Evolutionary conservation across 2,797 vertebrate genomes (phyloP).

Genomic region (Hyperoplus lanceolatus): DNA sequence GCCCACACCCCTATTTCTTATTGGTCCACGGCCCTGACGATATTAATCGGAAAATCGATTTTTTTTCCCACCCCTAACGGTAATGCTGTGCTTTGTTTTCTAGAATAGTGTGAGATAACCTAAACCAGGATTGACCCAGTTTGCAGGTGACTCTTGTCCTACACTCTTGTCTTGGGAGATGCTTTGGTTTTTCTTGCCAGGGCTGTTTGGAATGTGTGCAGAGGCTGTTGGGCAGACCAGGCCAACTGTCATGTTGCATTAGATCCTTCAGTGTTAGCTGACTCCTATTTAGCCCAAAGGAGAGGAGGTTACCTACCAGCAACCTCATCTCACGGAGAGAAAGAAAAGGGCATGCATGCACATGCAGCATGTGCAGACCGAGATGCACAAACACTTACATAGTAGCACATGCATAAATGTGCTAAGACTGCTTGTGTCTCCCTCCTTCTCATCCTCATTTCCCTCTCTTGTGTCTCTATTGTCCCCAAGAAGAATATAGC

Average conservation of each 20-base stretch:
- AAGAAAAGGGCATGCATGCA: conserved; percentile 61
- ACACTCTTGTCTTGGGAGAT: conserved; percentile 33
- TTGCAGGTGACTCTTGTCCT: neutral
- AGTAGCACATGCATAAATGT: neutral
- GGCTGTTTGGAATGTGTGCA: conserved; percentile 45
- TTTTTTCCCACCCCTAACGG: too few species aligned
- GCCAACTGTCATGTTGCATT: conserved; percentile 81
- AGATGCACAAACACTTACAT: conserved; percentile 17
- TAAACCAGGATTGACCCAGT: neutral
- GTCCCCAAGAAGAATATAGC: conserved; percentile 8
- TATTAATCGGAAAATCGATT: neutral
- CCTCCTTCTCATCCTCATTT: neutral
- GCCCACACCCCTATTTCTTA: too few species aligned
- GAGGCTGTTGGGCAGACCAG: conserved; percentile 58
- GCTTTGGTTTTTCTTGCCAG: conserved; percentile 51
- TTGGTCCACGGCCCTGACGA: too few species aligned
- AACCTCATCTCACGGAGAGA: conserved; percentile 36
- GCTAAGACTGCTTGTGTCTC: neutral
- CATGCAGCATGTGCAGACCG: conserved; percentile 52
- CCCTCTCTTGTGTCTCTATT: conserved; percentile 3
- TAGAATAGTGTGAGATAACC: conserved; percentile 4
- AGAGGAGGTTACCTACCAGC: conserved; percentile 72
- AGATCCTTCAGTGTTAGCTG: conserved; percentile 67
- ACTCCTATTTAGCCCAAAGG: conserved; percentile 72
- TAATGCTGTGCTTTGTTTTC: conserved; percentile 10